Evolutionary conservation across 2,888 invertebrate species (phyloP).

Genomic region (Sesia bembeciformis): DNA sequence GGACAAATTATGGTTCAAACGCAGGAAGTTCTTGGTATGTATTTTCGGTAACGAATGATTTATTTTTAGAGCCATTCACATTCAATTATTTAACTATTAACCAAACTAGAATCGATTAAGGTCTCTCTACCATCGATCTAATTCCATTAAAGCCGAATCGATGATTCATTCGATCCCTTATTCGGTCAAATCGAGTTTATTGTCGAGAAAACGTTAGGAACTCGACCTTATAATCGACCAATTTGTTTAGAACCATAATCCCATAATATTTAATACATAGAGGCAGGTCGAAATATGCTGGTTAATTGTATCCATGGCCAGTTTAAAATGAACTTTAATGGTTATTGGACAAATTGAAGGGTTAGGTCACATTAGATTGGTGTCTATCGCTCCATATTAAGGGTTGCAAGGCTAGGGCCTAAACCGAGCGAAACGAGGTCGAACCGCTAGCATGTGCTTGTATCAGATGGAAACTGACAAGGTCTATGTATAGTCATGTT

Average conservation of each 20-base stretch:
- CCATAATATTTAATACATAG: background rate
- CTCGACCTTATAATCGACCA: conserved; percentile 23
- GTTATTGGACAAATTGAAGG: background rate
- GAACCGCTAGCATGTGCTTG: conserved; percentile 3
- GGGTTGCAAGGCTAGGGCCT: conserved; percentile 36
- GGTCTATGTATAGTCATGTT: conserved; percentile 6
- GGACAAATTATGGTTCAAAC: too few species aligned
- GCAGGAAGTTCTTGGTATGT: too few species aligned
- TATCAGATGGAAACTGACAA: conserved; percentile 4
- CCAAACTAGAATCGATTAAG: conserved; percentile 1
- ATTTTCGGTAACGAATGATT: too few species aligned
- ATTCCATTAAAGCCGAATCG: conserved; percentile 15
- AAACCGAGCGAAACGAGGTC: conserved; percentile 7
- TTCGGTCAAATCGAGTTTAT: conserved; percentile 44
- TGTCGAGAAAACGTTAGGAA: conserved; percentile 25
- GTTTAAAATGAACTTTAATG: background rate
- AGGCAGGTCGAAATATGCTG: conserved; percentile 18
- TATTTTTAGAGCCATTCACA: too few species aligned
- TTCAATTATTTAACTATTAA: too few species aligned
- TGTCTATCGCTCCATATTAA: conserved; percentile 32
- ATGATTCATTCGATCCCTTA: conserved; percentile 41
- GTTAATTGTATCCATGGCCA: conserved; percentile 6
- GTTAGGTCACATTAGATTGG: conserved; percentile 4
- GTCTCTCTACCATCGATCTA: conserved; percentile 14
- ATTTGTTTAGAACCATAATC: conserved; percentile 6